phyloP scores from a whole-genome alignment of 2,888 invertebrate species.

The Mechanitis messenoides region DNA sequence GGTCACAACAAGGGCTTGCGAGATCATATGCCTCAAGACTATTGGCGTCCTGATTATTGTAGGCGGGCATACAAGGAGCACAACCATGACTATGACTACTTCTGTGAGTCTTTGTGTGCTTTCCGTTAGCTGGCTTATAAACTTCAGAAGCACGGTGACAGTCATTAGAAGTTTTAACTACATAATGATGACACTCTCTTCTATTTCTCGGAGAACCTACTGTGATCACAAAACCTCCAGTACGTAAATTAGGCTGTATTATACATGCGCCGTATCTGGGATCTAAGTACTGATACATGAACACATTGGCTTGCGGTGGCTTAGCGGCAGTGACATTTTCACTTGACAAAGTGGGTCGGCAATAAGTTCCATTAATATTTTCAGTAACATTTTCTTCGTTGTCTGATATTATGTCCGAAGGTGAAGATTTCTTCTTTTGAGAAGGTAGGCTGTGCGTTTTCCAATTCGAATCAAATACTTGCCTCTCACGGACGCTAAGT shows the following conservation, averaged over 20 bases:
- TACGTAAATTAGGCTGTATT: conserved; percentile 79
- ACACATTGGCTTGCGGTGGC: conserved; percentile 64
- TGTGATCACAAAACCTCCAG: conserved; percentile 84
- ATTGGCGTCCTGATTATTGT: conserved; percentile 81
- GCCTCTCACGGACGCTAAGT: conserved; percentile 86
- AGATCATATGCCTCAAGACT: conserved; percentile 91
- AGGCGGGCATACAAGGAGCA: conserved; percentile 82
- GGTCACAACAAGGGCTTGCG: conserved; percentile 91
- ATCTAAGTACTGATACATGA: conserved; percentile 83
- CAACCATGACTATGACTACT: conserved; percentile 78
- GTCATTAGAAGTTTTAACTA: conserved; percentile 72
- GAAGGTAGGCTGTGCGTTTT: conserved; percentile 93
- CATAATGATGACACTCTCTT: conserved; percentile 81
- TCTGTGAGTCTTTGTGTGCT: conserved; percentile 56
- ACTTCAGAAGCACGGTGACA: conserved; percentile 56
- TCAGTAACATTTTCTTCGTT: conserved; percentile 64
- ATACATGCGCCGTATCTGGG: conserved; percentile 82
- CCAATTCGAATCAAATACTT: conserved; percentile 90
- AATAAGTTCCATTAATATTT: conserved; percentile 77
- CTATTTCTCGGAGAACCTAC: conserved; percentile 81
- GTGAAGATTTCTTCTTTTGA: conserved; percentile 84
- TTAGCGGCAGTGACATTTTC: conserved; percentile 81
- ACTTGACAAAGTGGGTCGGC: conserved; percentile 87
- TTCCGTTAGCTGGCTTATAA: conserved; percentile 50
- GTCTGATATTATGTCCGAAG: conserved; percentile 62